Evolutionary conservation across 1,140 invertebrate genomes (phyloP).

Genomic region (Conus betulinus): DNA sequence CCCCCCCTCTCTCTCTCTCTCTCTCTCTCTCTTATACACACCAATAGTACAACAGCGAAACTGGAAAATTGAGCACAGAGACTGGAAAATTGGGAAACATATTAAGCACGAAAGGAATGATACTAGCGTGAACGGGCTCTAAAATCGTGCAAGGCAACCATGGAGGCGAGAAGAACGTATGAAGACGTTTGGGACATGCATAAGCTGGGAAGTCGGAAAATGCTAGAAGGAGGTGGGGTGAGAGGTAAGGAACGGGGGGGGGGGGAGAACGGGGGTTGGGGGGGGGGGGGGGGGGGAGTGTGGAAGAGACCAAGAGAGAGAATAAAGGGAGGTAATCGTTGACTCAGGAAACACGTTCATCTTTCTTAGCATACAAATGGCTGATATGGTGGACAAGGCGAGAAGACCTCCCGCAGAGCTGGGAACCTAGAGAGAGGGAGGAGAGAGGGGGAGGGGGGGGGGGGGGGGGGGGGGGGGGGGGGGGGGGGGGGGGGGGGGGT

Average conservation of each 20-base stretch:
- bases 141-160: too few relatives aligned
- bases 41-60: too few relatives aligned
- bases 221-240: not conserved
- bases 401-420: not conserved
- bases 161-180: too few relatives aligned
- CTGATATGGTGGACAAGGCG: too few relatives aligned
- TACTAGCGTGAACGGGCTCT: too few relatives aligned
- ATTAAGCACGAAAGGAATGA: too few relatives aligned
- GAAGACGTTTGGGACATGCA: too few relatives aligned
- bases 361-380: too few relatives aligned
- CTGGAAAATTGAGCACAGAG: too few relatives aligned
- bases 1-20: not conserved
- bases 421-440: not conserved
- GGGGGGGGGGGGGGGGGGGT: not conserved
- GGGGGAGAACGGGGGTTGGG: not conserved
- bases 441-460: not conserved
- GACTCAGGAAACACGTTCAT: too few relatives aligned
- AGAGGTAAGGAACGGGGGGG: not conserved
- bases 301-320: not conserved
- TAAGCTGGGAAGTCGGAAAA: too few relatives aligned
- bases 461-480: not conserved
- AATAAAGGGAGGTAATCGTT: not conserved
- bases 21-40: not conserved
- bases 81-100: too few relatives aligned
- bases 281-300: not conserved